Evolutionary conservation across 2,888 invertebrate species (phyloP).

Genomic region (Mystacides longicornis): DNA sequence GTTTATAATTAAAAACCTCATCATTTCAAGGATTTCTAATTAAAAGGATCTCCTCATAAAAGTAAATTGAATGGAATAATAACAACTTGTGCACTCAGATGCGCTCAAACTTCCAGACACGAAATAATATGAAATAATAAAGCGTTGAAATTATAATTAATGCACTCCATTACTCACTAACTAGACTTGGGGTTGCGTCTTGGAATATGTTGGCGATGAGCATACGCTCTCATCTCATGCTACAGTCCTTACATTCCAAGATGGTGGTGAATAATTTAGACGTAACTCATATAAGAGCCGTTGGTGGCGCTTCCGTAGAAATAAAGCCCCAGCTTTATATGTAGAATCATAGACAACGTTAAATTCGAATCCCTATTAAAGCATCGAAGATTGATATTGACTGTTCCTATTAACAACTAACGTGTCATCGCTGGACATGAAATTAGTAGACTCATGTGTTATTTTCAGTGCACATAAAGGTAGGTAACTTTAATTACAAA

Average conservation of each 20-base stretch:
- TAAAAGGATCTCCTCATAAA: no score
- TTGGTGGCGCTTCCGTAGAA: constrained; percentile 11
- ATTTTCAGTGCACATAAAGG: no score
- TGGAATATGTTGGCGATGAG: not conserved
- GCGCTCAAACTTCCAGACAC: not conserved
- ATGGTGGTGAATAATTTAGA: constrained; percentile 23
- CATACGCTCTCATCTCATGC: not conserved
- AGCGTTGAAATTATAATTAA: not conserved
- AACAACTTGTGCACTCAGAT: not conserved
- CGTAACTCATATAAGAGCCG: constrained; percentile 23
- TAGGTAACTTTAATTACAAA: no score
- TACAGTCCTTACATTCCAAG: not conserved
- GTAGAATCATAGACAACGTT: no score
- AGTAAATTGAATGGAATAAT: not conserved
- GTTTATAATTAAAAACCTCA: no score
- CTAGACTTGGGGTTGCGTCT: not conserved
- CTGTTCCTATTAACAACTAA: no score
- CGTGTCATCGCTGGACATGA: no score
- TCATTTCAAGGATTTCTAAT: no score
- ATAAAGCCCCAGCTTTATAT: no score
- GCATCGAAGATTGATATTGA: no score
- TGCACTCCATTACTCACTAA: not conserved
- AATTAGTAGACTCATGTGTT: no score
- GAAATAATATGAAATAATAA: not conserved
- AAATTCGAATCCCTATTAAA: no score